phyloP scores from a whole-genome alignment of 2,888 invertebrate genomes.

The Pecten maximus region DNA sequence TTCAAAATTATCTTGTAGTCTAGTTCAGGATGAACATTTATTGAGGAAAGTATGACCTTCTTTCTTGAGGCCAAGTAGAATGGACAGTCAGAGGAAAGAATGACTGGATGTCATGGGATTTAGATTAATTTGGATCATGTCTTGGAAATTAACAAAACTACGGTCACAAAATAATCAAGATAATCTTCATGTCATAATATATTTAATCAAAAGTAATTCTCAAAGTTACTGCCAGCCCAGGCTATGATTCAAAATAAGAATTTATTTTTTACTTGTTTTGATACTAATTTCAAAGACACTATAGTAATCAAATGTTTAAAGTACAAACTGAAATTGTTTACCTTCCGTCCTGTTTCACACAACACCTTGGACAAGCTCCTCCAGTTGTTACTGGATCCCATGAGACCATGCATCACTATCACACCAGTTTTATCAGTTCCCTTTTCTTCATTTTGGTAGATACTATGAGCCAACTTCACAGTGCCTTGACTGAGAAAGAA shows the following conservation, averaged over 20 bases:
- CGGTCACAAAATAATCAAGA: too few relatives aligned
- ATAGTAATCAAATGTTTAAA: background rate
- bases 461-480: constrained; percentile 62
- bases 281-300: too few relatives aligned
- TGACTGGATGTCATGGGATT: too few relatives aligned
- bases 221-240: background rate
- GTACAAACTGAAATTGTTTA: constrained; percentile 76
- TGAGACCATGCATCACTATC: constrained; percentile 92
- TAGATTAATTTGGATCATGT: too few relatives aligned
- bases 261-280: too few relatives aligned
- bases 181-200: background rate
- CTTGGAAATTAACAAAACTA: too few relatives aligned
- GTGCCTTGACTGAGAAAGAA: background rate
- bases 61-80: too few relatives aligned
- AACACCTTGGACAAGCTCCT: constrained; percentile 83
- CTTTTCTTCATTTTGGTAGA: constrained; percentile 58
- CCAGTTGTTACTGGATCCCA: constrained; percentile 95
- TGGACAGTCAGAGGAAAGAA: too few relatives aligned
- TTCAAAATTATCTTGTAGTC: too few relatives aligned
- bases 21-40: too few relatives aligned
- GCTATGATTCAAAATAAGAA: too few relatives aligned
- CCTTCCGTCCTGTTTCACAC: constrained; percentile 86
- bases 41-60: too few relatives aligned
- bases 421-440: constrained; percentile 81
- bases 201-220: background rate